A percentile compares a stretch with the other conserved stretches of the same genome.
Conservation (phyloP, 2,113 vertebrate genomes). For the Rhizomys pruinosus region DNA sequence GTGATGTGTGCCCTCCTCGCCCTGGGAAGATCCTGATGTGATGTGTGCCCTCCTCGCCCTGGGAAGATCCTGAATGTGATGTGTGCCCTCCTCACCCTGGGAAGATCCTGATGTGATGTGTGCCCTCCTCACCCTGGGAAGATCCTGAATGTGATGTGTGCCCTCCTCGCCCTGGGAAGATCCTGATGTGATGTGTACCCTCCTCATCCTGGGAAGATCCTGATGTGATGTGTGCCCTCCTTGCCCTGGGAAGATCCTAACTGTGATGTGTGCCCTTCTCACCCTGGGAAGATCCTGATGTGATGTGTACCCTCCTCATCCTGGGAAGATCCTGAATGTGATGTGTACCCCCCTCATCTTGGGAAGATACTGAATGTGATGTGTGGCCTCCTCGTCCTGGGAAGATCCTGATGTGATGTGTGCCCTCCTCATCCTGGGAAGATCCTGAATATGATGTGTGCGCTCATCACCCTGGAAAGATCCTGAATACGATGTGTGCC, state of each 20-base stretch:
- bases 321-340: background rate
- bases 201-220: background rate
- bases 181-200: background rate
- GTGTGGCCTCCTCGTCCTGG: background rate
- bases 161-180: background rate
- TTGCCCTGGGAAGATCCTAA: background rate
- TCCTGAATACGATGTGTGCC: background rate
- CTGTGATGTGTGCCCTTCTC: background rate
- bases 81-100: background rate
- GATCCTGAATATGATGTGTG: background rate
- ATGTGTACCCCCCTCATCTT: background rate
- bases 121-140: no score
- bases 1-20: background rate
- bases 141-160: background rate
- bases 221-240: background rate
- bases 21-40: background rate
- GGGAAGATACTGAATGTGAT: background rate
- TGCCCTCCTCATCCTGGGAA: no score
- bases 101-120: background rate
- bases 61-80: background rate
- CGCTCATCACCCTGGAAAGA: background rate
- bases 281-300: background rate
- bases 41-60: background rate
- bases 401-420: background rate
- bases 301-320: background rate